Conservation (phyloP, 2,113 vertebrate species). For the Myotis davidii region DNA sequence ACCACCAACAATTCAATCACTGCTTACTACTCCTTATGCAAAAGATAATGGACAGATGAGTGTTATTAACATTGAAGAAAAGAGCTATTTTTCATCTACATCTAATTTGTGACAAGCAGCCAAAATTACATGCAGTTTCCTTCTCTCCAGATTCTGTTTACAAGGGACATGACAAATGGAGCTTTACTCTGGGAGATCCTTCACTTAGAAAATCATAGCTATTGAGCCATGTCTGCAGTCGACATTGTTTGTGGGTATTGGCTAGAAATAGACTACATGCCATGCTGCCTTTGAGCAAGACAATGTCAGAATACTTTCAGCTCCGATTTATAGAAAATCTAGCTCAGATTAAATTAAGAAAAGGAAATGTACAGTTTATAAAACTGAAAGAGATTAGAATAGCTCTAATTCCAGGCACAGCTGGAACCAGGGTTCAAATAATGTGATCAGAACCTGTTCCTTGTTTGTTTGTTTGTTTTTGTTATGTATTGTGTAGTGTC, state of each 20-base stretch:
- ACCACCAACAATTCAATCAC: background rate
- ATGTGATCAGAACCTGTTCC: background rate
- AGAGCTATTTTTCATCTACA: background rate
- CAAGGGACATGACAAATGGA: background rate
- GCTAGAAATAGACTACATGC: background rate
- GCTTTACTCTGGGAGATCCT: background rate
- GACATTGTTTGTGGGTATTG: background rate
- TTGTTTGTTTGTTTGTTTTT: background rate
- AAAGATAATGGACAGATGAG: conserved; percentile 10
- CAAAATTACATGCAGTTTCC: background rate
- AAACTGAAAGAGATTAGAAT: background rate
- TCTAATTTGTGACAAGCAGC: background rate
- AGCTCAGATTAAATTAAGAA: background rate
- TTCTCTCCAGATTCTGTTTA: background rate
- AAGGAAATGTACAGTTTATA: background rate
- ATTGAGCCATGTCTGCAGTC: background rate
- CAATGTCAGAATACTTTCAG: background rate
- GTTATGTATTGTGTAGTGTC: background rate
- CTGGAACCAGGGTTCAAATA: background rate
- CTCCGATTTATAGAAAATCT: background rate
- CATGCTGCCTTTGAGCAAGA: background rate
- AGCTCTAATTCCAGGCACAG: background rate
- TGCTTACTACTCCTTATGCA: background rate
- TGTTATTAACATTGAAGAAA: background rate
- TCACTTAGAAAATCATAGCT: background rate